These are phyloP conservation scores for Sebastes vulpes DNA, from an alignment of 2,797 vertebrate species.

Conservation along the genomic window DNA sequence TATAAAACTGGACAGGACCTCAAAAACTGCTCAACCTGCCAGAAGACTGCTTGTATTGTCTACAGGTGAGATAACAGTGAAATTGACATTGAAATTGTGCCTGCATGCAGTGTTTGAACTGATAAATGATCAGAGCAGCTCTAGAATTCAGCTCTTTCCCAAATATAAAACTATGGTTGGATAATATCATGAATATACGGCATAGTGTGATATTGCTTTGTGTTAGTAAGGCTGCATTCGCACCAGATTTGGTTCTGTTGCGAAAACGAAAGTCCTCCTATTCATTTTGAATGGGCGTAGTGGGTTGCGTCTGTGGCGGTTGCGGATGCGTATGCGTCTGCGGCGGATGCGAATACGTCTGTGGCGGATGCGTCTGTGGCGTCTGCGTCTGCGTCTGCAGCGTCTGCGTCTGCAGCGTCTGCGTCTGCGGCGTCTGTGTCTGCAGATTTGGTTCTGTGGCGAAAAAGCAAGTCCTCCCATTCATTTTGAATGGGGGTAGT, in stretches of 20 bases:
- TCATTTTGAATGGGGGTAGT: too few species aligned
- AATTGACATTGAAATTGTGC: background rate
- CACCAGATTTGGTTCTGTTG: too few species aligned
- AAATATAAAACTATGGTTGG: background rate
- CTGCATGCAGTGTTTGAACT: background rate
- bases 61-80: slow-evolving; percentile 90
- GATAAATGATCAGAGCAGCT: background rate
- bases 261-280: too few species aligned
- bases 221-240: background rate
- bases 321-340: too few species aligned
- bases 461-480: too few species aligned
- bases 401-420: too few species aligned
- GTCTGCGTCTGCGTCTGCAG: too few species aligned
- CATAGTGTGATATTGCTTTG: background rate
- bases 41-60: slow-evolving; percentile 96
- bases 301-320: too few species aligned
- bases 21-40: slow-evolving; percentile 93
- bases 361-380: rapidly evolving
- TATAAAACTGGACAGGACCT: slow-evolving; percentile 93
- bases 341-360: too few species aligned
- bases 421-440: too few species aligned
- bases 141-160: background rate
- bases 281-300: too few species aligned
- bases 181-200: background rate
- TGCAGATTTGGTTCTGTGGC: too few species aligned